Evolutionary conservation across 2,888 invertebrate species (phyloP).

Genomic region (Hetaerina titia): DNA sequence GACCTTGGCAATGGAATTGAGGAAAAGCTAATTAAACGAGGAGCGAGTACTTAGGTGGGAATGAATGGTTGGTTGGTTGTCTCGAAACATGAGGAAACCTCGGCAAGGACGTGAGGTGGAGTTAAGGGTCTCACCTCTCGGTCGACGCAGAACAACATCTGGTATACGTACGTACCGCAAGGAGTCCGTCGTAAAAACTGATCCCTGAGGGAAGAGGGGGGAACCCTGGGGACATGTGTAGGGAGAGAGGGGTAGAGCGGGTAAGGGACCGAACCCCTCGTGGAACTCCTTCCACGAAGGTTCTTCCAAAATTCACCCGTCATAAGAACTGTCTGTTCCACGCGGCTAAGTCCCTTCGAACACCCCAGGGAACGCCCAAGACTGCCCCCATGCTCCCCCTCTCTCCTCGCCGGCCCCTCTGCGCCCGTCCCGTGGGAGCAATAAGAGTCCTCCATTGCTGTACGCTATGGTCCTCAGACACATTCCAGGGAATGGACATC

Average conservation of each 20-base stretch:
- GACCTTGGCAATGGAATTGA: neutral
- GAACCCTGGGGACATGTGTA: conserved; percentile 4
- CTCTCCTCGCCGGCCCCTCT: neutral
- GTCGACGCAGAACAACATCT: neutral
- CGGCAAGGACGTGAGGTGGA: neutral
- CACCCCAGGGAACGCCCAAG: neutral
- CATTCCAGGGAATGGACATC: neutral
- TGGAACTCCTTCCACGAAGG: neutral
- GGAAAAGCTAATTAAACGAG: neutral
- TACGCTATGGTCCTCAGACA: conserved; percentile 17
- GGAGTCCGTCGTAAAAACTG: neutral
- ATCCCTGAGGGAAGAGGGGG: neutral
- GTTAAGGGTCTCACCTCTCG: neutral
- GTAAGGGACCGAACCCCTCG: neutral
- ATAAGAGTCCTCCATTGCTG: conserved; percentile 17
- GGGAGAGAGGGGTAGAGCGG: neutral
- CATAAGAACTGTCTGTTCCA: conserved; percentile 31
- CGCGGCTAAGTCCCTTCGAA: neutral
- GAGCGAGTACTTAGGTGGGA: neutral
- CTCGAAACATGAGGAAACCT: neutral
- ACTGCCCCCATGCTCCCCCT: neutral
- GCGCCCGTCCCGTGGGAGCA: conserved; percentile 19
- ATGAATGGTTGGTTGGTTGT: neutral
- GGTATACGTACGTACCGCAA: neutral
- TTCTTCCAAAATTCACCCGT: conserved; percentile 40